Base-by-base conservation (phyloP, 2,888 invertebrate genomes). In the Phasia obesa region DNA sequence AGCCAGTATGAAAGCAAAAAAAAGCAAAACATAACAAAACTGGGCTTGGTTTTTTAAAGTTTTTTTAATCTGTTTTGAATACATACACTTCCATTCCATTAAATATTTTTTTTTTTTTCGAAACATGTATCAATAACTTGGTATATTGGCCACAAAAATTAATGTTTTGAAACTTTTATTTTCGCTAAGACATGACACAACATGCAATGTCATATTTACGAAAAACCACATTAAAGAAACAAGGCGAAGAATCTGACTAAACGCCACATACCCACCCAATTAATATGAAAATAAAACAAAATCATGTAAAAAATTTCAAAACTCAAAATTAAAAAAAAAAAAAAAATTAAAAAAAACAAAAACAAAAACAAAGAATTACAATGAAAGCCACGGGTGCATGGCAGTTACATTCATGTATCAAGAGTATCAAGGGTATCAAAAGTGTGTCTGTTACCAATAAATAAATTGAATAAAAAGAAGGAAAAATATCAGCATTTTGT, bases 11-110 rank as follows among this genome's bases (percentile, higher is more conserved):
- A 9, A 47, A 49, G 9, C 0, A 31, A 47, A 21, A 11, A 47
- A 19, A 67, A 23, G 15, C 15, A 9, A 55, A 42, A 67, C 3
- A 31, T 55, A 55, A 57, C 15, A 71, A 73, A 53, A 21, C 15
- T 73, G 82, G 82, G 82, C 69, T 78, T 78, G 78, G 78, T 70
- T 75, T 57, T 69, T 74, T 70, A 69, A 74, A 53, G 35, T 21
- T 25, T 51, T 78, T 62, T 65, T 51, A 44, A 38, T 11, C 67
- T 65, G 65, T 59, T 73, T 65, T 15, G 31, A 35, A 51, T 76
- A 42, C 67, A 60, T 67, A 47, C 55, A 35, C 47, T 65, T 51
- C 51, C 35, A 31, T 35, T 53, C 15, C 21, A 53, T 60, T 25
- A 13, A 59, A 35, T n/a, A 4, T 17, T 17, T 35, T 59, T 13